phyloP scores from a whole-genome alignment of 2,888 invertebrate species.

The Pterostichus madidus region DNA sequence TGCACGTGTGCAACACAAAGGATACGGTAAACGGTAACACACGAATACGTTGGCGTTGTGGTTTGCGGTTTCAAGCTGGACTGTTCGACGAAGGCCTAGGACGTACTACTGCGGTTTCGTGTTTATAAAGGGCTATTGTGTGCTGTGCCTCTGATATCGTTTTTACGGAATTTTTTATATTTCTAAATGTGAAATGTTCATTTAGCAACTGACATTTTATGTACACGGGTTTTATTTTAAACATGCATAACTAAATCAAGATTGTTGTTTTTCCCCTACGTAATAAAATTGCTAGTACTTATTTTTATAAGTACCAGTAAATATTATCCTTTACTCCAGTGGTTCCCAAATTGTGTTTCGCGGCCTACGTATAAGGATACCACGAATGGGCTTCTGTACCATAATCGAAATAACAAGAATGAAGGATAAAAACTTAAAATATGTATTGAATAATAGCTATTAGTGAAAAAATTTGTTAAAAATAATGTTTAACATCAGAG shows the following conservation, averaged over 20 bases:
- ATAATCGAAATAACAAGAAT: too few relatives aligned
- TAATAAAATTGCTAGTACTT: not conserved
- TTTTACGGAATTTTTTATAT: constrained; percentile 27
- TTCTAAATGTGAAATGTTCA: constrained; percentile 11
- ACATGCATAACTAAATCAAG: not conserved
- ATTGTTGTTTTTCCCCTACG: not conserved
- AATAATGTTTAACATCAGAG: too few relatives aligned
- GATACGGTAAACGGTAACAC: not conserved
- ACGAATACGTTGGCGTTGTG: constrained; percentile 6
- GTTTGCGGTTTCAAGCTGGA: constrained; percentile 17
- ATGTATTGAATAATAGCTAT: too few relatives aligned
- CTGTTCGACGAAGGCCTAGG: constrained; percentile 9
- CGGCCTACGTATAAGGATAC: too few relatives aligned
- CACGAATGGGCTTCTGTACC: too few relatives aligned
- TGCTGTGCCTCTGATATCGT: not conserved
- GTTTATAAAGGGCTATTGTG: not conserved
- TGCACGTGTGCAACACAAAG: not conserved
- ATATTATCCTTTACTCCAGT: too few relatives aligned
- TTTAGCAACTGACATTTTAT: constrained; percentile 14
- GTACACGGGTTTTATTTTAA: not conserved
- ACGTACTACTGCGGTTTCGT: not conserved
- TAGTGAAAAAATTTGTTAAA: too few relatives aligned
- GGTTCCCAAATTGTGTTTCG: too few relatives aligned
- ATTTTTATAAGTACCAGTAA: not conserved
- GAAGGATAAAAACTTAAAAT: too few relatives aligned